Base-by-base conservation (phyloP, 2,797 vertebrate species). In the Neostethus bicornis region DNA sequence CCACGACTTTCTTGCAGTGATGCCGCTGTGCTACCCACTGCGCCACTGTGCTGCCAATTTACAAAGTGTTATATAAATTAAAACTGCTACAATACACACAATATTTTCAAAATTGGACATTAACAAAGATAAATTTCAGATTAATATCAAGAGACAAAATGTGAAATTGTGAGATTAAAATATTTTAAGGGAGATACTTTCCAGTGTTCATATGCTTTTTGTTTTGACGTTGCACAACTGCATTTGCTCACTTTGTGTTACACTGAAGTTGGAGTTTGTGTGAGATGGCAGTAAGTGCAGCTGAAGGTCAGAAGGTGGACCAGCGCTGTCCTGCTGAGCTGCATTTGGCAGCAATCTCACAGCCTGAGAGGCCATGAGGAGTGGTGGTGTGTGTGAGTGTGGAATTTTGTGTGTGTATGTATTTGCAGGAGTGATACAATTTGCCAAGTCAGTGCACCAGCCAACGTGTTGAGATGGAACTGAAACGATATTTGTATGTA, bases 271-370 rank as follows among this genome's bases (percentile, higher is more conserved):
- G 55, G 57, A 66, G 71, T 64, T 47, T 55, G 34, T 59, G 69
- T 39, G 55, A 62, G 51, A 11, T 31, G 49, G 61, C 35, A 51
- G 54, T 61, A 64, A 71, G 77, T 73, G 37, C 70, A 69, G 76
- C 74, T 85, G 83, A 86, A 87, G 82, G 87, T 87, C 82, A 35
- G 48, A 54, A 63, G 73, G 75, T 58, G 52, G n/a, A 54, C 51
- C 34, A 10, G 55, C 44, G 61, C 16, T 54, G 48, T 79, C 66
- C 65, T 55, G 55, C 76, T 63, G 78, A 73, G 81, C 65, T 41
- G 39, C 61, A 70, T 72, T 75, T 83, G 82, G 79, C 77, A 84
- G 62, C 47, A 49, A 53, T 70, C 71, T 76, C 59, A 51, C 51
- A 38, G 68, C 45, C 56, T 35, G 25, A 39, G 46, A 51, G 29